A percentile compares a stretch with the other conserved stretches of the same genome.
Evolutionary conservation across 2,113 vertebrate species (phyloP).

Genomic region (Pteronura brasiliensis): DNA sequence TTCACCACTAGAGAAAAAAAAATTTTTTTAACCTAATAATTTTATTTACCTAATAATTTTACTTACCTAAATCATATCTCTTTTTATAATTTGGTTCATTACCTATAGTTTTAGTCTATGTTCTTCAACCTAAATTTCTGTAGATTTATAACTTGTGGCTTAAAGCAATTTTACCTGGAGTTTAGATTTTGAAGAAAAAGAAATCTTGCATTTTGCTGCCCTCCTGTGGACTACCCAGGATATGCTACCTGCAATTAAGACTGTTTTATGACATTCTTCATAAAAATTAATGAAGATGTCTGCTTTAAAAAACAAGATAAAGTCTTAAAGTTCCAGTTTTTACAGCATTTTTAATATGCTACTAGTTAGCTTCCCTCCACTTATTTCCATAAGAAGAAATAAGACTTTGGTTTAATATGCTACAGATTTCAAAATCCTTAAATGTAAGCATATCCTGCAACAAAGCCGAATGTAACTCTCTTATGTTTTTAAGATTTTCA

Average conservation of each 20-base stretch:
- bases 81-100: background rate
- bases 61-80: background rate
- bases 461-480: background rate
- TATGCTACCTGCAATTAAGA: background rate
- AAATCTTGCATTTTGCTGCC: slow-evolving; percentile 64
- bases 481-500: background rate
- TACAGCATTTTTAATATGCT: background rate
- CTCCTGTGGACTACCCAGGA: slow-evolving; percentile 61
- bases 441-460: background rate
- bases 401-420: background rate
- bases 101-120: background rate
- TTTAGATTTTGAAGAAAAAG: slow-evolving; percentile 39
- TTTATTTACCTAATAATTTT: too few relatives aligned
- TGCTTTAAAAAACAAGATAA: background rate
- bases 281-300: background rate
- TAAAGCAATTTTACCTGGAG: background rate
- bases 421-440: background rate
- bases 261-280: background rate
- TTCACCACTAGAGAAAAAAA: background rate
- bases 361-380: background rate
- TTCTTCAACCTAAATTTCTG: slow-evolving; percentile 29
- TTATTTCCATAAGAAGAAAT: background rate
- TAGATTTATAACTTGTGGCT: background rate
- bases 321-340: background rate
- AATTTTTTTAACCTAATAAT: background rate